Evolutionary conservation across 2,797 vertebrate genomes (phyloP), one percentile per base, ranked within the genome.

Genomic region (Gouania willdenowi): DNA sequence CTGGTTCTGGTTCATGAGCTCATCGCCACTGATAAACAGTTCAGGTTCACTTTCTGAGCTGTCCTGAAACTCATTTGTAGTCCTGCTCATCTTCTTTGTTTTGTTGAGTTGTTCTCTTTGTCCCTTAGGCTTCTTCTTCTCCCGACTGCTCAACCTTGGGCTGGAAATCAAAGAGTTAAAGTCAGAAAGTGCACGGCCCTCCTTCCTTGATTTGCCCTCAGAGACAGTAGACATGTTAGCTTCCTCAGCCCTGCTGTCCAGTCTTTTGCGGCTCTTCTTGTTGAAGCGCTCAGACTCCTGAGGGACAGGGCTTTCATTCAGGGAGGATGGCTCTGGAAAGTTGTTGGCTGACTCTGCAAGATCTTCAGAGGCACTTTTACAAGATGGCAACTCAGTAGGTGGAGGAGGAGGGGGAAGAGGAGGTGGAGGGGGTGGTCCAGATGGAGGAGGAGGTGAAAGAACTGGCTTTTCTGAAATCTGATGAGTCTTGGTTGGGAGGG

Each of bases 1-100:
- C 81, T 98, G 97, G 81, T 93, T 94, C 86, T 98, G 96, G 86
- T 97, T 98, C 93, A 98, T 95, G 37, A 99, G 90, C 80, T 99
- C 97, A 4, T 98, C 97, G 3, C 95, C 94, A 0, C 94, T 96
- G 51, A 99, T 97, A 42, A 99, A 98, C 39, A 98, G 91, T 75
- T 99, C 97, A 0, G 95, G 96, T 75, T 99, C 97, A 0, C 97
- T 99, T 84, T 99, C 97, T 0, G 97, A 99, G 74, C 97, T 99
- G 57, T 99, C 97, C 86, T 98, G 95, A 83, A 98, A 98, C 68
- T 99, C 97, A 0, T 89, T 95, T 0, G 92, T 93, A 43, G 86
- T 87, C 75, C 95, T 92, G 66, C 87, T 97, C 58, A 98, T 68
- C 77, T 98, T 99, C 87, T 99, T 99, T 5, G 93, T 88, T 72